A percentile compares a stretch with the other conserved stretches of the same genome.
phyloP scores from a whole-genome alignment of 1,140 invertebrate genomes.

The Berghia stephanieae region DNA sequence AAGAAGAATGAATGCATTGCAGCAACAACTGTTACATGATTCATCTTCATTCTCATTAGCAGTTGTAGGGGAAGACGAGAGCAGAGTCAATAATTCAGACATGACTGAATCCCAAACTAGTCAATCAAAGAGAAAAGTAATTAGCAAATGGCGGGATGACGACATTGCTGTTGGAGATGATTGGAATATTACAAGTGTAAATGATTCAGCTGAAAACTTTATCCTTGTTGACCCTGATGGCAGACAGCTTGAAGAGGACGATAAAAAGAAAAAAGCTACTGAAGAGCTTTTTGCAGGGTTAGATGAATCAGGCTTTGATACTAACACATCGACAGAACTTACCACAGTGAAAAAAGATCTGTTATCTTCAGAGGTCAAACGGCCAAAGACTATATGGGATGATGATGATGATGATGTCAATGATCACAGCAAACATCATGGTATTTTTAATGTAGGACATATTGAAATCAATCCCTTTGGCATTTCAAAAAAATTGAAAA shows the following conservation, averaged over 20 bases:
- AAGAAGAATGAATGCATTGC: too few species aligned
- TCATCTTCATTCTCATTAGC: background rate
- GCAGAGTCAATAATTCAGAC: background rate
- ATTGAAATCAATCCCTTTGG: conserved; percentile 23
- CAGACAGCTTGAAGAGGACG: too few species aligned
- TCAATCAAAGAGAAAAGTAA: background rate
- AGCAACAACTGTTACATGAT: background rate
- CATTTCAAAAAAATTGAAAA: background rate
- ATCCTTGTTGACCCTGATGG: too few species aligned
- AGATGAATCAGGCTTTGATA: background rate
- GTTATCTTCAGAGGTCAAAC: background rate
- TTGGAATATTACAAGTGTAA: background rate
- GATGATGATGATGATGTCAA: conserved; percentile 1
- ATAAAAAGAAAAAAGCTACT: background rate
- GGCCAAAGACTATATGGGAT: background rate
- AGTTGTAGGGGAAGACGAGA: too few species aligned
- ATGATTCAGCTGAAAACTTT: background rate
- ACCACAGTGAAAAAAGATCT: background rate
- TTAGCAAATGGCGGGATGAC: conserved; percentile 29
- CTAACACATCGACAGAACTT: background rate
- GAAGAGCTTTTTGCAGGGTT: conserved; percentile 23
- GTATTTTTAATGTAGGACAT: too few species aligned
- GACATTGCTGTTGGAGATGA: conserved; percentile 1
- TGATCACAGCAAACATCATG: too few species aligned
- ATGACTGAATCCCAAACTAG: background rate